Conservation (phyloP, 2,888 invertebrate genomes). For the Cryptus viduatorius region DNA sequence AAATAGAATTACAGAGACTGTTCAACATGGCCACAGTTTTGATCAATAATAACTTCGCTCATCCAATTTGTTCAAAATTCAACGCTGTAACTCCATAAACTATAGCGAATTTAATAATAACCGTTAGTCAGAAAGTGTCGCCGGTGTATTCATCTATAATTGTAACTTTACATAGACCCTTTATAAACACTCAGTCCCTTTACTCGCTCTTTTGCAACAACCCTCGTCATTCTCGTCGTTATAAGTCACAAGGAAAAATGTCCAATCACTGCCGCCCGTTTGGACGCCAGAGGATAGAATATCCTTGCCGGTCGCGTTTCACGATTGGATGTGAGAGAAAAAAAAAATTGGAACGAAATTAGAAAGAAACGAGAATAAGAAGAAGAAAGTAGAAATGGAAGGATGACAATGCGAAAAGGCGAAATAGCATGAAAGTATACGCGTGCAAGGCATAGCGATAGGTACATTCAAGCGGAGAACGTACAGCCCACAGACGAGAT, state of each 20-base stretch:
- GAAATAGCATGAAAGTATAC: not conserved
- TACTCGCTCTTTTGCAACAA: conserved; percentile 16
- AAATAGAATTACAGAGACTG: not conserved
- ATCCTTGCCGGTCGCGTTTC: conserved; percentile 43
- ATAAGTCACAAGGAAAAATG: conserved; percentile 16
- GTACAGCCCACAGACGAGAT: conserved; percentile 49
- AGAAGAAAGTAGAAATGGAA: not conserved
- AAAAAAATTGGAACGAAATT: not conserved
- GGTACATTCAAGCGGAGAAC: conserved; percentile 28
- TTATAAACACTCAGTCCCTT: not conserved
- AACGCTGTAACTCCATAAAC: not conserved
- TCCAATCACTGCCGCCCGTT: conserved; percentile 38
- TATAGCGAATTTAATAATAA: conserved; percentile 7
- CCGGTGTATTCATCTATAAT: not conserved
- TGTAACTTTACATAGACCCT: not conserved
- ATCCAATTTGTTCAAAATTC: conserved; percentile 1
- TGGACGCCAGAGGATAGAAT: not conserved
- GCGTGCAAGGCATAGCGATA: conserved; percentile 16
- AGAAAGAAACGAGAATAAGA: not conserved
- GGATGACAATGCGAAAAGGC: conserved; percentile 23
- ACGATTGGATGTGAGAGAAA: conserved; percentile 42
- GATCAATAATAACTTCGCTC: not conserved
- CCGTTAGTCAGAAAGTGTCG: not conserved
- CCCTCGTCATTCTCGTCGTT: not conserved
- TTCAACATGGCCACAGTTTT: not conserved